A percentile compares a stretch with the other conserved stretches of the same genome.
These are phyloP conservation scores for Cuculus canorus DNA, from an alignment of 2,797 vertebrate species.

Conservation along the genomic window DNA sequence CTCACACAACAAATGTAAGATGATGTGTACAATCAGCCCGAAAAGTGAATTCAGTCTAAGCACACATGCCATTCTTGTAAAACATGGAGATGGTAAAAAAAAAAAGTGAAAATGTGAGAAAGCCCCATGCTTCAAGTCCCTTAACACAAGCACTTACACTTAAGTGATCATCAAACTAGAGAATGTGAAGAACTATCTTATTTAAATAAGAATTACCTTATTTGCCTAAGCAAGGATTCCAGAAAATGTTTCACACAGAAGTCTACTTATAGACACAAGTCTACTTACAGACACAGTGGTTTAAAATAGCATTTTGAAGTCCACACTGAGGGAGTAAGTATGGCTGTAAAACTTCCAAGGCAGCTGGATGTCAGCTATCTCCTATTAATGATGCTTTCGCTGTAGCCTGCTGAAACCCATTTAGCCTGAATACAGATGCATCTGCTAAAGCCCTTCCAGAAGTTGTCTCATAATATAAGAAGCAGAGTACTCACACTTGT, in stretches of 20 bases:
- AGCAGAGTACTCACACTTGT: neutral
- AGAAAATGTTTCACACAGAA: neutral
- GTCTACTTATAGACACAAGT: neutral
- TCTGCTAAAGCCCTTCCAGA: neutral
- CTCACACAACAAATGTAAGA: neutral
- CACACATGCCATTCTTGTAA: neutral
- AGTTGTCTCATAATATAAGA: neutral
- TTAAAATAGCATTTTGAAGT: neutral
- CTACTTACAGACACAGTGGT: neutral
- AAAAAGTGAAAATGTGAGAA: neutral
- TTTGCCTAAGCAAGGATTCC: neutral
- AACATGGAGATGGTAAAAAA: neutral
- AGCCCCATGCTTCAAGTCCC: neutral
- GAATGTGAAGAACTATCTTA: neutral
- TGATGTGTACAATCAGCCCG: neutral
- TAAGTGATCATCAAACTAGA: neutral
- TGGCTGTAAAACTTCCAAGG: neutral
- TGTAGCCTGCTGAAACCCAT: neutral
- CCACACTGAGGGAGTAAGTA: neutral
- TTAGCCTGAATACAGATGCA: neutral
- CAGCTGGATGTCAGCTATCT: neutral
- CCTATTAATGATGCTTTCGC: neutral
- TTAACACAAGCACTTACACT: neutral
- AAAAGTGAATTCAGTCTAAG: neutral
- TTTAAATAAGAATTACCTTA: neutral